Evolutionary conservation across 2,113 vertebrate genomes (phyloP), one percentile per base, ranked within the genome.

Genomic region (Recurvirostra avosetta): DNA sequence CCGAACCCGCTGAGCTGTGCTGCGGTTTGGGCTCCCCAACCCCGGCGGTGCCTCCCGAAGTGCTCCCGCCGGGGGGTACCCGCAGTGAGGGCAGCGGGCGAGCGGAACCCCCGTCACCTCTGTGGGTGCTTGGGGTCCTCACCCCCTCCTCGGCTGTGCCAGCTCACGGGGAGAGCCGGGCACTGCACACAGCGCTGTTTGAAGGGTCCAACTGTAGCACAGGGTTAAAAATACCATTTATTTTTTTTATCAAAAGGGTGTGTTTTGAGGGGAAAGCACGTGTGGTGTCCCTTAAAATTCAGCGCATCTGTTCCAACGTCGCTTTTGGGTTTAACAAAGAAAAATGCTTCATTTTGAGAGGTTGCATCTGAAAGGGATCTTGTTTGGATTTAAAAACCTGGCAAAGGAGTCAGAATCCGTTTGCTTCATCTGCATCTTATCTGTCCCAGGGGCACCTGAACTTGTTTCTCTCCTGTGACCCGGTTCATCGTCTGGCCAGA

Each of bases 41-140:
- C 27, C 25, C 3, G 0, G 21, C 0, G 5, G 23, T 49, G 41
- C 11, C 20, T 11, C 55, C 5, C 0, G 0, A 32, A 14, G 25
- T 0, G 1, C 19, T 65, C 38, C 23, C 13, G 27, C 4, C 0
- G 19, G 29, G 68, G 34, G n/a, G 9, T 38, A n/a, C 50, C 30
- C 3, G 1, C 2, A 1, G 62, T 5, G 38, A 1, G 18, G 40
- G 34, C 36, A 18, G 30, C 7, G 34, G 25, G 43, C 4, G 15
- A 25, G 22, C 2, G 3, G n/a, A 61, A 40, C 47, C 11, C 19
- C 16, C 2, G 1, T 45, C 43, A 25, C 47, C 38, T 55, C 3
- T 0, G 7, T 8, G 84, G 32, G 40, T 36, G 7, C 23, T 5
- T 0, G 2, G 16, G 25, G 41, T 71, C 38, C 74, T 92, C 8